These are phyloP conservation scores for Ivindomyrus marchei DNA, from an alignment of 2,113 vertebrate genomes.

Conservation along the genomic window DNA sequence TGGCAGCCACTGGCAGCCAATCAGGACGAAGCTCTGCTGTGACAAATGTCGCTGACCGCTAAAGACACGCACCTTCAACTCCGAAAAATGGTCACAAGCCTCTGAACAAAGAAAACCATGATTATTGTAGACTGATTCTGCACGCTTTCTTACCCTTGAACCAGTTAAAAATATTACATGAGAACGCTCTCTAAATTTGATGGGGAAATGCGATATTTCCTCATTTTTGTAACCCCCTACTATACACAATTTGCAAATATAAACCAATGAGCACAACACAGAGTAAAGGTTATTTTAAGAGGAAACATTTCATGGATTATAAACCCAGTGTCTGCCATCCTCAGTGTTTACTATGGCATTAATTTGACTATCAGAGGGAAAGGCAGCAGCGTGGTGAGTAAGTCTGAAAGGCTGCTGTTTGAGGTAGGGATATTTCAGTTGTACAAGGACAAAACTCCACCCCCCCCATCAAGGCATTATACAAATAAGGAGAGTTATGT, in stretches of 20 bases:
- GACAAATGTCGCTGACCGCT: not conserved
- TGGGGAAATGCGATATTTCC: not conserved
- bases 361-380: not conserved
- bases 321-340: not conserved
- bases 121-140: not conserved
- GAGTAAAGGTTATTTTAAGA: not conserved
- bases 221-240: not conserved
- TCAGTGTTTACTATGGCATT: not conserved
- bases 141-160: not conserved
- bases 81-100: not conserved
- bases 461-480: not conserved
- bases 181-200: not conserved
- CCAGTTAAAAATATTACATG: not conserved
- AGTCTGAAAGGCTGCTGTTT: not conserved
- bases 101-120: not conserved
- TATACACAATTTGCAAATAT: not conserved
- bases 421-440: not conserved
- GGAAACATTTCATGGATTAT: not conserved
- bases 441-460: not conserved
- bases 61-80: not conserved
- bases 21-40: not conserved
- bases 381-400: not conserved
- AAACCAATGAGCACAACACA: not conserved
- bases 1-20: not conserved
- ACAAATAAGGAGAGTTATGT: not conserved